Percentiles rank a stretch among this genome's conserved stretches.
Conservation (phyloP, 2,888 invertebrate species). For the Cheilosia urbana region DNA sequence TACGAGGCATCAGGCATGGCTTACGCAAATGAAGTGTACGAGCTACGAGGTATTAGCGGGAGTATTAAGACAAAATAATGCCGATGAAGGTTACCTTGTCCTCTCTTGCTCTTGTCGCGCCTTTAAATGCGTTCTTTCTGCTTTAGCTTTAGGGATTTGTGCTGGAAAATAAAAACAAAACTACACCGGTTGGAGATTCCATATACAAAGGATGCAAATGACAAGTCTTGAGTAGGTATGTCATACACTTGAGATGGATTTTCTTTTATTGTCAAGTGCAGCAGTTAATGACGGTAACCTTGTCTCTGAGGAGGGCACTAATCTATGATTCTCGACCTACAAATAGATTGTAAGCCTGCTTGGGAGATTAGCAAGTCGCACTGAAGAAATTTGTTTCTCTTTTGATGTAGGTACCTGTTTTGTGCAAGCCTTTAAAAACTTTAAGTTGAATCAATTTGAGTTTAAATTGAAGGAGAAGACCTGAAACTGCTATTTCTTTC, state of each 20-base stretch:
- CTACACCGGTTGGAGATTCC: constrained; percentile 33
- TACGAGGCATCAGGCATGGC: constrained; percentile 71
- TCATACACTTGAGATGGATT: constrained; percentile 4
- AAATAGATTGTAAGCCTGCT: background rate
- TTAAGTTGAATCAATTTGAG: too few relatives aligned
- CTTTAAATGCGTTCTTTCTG: constrained; percentile 37
- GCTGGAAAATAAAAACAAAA: constrained; percentile 10
- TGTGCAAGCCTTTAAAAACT: too few relatives aligned
- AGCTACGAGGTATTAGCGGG: constrained; percentile 70
- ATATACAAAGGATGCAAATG: constrained; percentile 67
- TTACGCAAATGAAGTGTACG: constrained; percentile 72
- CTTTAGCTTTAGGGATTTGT: constrained; percentile 27
- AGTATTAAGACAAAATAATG: constrained; percentile 65
- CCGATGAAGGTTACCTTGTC: constrained; percentile 41
- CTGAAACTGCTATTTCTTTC: too few relatives aligned
- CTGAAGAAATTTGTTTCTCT: too few relatives aligned
- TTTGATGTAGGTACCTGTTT: too few relatives aligned
- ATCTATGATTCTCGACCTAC: constrained; percentile 3
- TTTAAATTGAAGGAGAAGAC: too few relatives aligned
- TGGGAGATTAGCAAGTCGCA: background rate
- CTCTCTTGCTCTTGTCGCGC: background rate
- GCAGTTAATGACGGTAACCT: constrained; percentile 49
- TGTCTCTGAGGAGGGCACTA: constrained; percentile 35
- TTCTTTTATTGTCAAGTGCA: constrained; percentile 51
- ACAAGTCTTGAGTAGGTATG: constrained; percentile 43